Percentiles rank a stretch among this genome's conserved stretches.
Evolutionary conservation across 1,140 invertebrate species (phyloP).

Genomic region (Centruroides sculpturatus): DNA sequence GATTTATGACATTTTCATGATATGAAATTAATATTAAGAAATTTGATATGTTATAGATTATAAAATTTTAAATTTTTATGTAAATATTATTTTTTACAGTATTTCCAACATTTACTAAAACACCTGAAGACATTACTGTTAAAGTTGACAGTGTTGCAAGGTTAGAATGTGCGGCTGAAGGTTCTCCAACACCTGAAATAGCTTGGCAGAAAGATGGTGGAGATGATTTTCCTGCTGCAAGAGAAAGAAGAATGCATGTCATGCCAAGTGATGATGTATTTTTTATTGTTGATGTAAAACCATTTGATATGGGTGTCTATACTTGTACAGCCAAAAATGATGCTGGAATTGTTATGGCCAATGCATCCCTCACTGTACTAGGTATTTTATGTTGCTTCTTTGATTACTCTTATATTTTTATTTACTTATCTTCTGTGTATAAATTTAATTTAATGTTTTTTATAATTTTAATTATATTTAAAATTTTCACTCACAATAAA

Average conservation of each 20-base stretch:
- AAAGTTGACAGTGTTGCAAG: slow-evolving; percentile 70
- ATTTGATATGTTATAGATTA: no score
- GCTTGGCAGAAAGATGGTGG: slow-evolving; percentile 89
- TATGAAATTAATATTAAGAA: no score
- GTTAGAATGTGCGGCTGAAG: slow-evolving; percentile 77
- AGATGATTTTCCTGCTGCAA: slow-evolving; percentile 85
- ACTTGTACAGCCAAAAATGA: slow-evolving; percentile 83
- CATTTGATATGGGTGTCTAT: slow-evolving; percentile 76
- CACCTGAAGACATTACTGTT: slow-evolving; percentile 65
- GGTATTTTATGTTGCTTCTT: slow-evolving; percentile 34
- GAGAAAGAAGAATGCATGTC: slow-evolving; percentile 80
- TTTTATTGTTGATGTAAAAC: slow-evolving; percentile 79
- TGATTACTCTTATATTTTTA: neutral
- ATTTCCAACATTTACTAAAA: slow-evolving; percentile 49
- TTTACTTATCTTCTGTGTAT: no score
- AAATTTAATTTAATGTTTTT: neutral
- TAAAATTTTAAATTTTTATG: no score
- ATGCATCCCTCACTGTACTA: slow-evolving; percentile 73
- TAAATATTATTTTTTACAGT: no score
- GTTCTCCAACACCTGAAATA: slow-evolving; percentile 74
- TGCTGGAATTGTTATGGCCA: slow-evolving; percentile 69
- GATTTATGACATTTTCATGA: no score
- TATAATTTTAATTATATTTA: neutral
- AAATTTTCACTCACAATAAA: neutral
- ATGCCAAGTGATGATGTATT: slow-evolving; percentile 81